phyloP scores from a whole-genome alignment of 2,888 invertebrate species.

The Eurytoma californica region DNA sequence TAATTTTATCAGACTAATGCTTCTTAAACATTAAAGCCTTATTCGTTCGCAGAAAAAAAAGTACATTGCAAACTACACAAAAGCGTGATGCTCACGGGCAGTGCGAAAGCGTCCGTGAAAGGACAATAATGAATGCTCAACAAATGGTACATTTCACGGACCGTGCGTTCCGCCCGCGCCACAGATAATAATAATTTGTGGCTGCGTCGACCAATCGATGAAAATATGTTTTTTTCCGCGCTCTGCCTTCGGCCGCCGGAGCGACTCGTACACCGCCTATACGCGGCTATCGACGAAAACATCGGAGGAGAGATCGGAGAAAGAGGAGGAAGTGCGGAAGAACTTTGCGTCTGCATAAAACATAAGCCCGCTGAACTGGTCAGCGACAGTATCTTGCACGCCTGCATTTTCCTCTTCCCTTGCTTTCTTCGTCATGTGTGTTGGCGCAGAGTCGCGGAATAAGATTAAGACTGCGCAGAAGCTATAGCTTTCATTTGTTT shows the following conservation, averaged over 20 bases:
- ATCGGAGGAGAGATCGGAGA: background rate
- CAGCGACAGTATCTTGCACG: slow-evolving; percentile 37
- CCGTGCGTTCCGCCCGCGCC: background rate
- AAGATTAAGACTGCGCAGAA: too few relatives aligned
- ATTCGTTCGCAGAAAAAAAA: background rate
- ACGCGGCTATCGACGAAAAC: background rate
- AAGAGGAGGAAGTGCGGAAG: slow-evolving; percentile 19
- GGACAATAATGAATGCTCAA: slow-evolving; percentile 29
- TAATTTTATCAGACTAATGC: too few relatives aligned
- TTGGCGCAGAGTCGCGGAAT: background rate
- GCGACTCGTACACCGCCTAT: background rate
- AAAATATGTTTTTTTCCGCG: slow-evolving; percentile 31
- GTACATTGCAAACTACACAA: background rate
- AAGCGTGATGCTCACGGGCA: background rate
- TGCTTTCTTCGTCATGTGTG: background rate
- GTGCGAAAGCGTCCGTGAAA: slow-evolving; percentile 16
- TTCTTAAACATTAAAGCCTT: too few relatives aligned
- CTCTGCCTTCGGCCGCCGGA: background rate
- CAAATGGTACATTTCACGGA: slow-evolving; percentile 20
- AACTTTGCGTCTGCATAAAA: slow-evolving; percentile 32
- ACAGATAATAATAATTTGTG: slow-evolving; percentile 47
- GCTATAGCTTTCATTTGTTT: too few relatives aligned
- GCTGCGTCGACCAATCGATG: slow-evolving; percentile 20
- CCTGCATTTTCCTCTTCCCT: background rate
- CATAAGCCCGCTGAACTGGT: slow-evolving; percentile 27